Percentiles rank a stretch among this genome's conserved stretches.
Conservation (phyloP, 1,140 invertebrate genomes). For the Tachypleus tridentatus region DNA sequence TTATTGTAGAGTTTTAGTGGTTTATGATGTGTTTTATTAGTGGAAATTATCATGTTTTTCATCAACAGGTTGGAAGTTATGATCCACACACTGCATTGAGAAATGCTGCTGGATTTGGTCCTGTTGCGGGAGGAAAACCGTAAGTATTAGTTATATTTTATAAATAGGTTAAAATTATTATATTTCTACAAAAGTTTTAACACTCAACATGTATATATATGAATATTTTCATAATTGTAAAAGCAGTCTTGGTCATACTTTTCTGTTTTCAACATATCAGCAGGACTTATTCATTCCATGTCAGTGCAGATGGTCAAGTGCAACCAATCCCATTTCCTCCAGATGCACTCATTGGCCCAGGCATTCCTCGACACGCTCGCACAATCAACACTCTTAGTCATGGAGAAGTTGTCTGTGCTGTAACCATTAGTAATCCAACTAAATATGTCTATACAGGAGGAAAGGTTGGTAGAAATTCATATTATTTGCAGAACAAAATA, state of each 20-base stretch:
- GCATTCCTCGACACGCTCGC: constrained; percentile 79
- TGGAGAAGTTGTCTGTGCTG: constrained; percentile 85
- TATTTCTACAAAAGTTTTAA: no score
- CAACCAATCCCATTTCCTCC: constrained; percentile 91
- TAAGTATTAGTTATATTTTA: constrained; percentile 43
- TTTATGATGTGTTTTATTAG: no score
- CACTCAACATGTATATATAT: no score
- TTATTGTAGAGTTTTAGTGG: no score
- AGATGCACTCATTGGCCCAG: constrained; percentile 79
- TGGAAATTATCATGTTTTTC: no score
- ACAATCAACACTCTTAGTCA: constrained; percentile 84
- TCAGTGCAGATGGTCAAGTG: constrained; percentile 67
- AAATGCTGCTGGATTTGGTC: constrained; percentile 50
- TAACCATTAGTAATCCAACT: constrained; percentile 74
- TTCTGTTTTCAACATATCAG: constrained; percentile 29
- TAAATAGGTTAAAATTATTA: no score
- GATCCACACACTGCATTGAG: constrained; percentile 71
- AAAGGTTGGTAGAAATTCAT: constrained; percentile 41
- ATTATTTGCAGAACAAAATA: no score
- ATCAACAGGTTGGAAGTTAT: constrained; percentile 43
- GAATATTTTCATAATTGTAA: no score
- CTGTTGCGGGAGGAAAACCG: constrained; percentile 78
- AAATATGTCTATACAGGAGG: constrained; percentile 96
- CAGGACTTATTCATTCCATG: constrained; percentile 86
- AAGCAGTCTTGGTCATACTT: no score